phyloP scores from a whole-genome alignment of 2,888 invertebrate species.

The Platycnemis pennipes region DNA sequence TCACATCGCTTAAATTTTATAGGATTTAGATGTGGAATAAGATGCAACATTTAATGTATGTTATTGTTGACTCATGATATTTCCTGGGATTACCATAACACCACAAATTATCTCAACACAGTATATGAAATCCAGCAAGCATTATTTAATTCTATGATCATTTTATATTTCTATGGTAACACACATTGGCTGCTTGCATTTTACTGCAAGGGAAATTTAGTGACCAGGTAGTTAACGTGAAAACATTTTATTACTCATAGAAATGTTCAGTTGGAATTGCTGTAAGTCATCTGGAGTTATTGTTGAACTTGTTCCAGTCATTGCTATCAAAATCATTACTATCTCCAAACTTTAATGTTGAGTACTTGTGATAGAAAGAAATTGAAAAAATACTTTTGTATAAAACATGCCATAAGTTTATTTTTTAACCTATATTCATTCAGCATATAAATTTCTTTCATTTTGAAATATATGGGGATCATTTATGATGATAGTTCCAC shows the following conservation, averaged over 20 bases:
- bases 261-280: background rate
- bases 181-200: background rate
- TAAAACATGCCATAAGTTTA: background rate
- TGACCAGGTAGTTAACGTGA: background rate
- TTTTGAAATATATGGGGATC: background rate
- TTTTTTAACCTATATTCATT: background rate
- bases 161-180: background rate
- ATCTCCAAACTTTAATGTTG: background rate
- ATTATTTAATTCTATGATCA: background rate
- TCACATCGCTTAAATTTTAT: background rate
- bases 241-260: background rate
- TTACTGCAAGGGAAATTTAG: background rate
- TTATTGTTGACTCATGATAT: background rate
- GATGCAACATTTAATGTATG: background rate
- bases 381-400: slow-evolving; percentile 2
- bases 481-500: background rate
- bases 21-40: background rate
- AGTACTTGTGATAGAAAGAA: background rate
- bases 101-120: background rate
- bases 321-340: background rate
- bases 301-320: slow-evolving; percentile 22
- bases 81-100: background rate
- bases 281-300: background rate
- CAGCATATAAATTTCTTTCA: slow-evolving; percentile 6
- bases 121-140: background rate